Percentiles rank a stretch among this genome's conserved stretches.
Evolutionary conservation across 2,888 invertebrate species (phyloP).

Genomic region (Tricholauxania praeusta): DNA sequence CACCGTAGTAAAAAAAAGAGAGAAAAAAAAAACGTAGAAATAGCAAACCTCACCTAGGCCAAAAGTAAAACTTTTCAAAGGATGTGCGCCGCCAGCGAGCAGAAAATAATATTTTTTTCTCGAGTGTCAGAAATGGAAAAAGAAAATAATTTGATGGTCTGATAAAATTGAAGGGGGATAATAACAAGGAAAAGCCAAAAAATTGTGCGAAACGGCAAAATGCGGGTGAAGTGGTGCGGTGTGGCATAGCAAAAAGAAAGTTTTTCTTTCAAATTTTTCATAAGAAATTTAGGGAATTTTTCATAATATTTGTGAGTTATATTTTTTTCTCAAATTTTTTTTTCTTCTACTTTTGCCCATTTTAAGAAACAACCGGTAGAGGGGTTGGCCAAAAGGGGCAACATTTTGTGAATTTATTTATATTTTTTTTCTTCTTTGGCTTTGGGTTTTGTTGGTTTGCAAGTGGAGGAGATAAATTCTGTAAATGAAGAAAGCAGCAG

Average conservation of each 20-base stretch:
- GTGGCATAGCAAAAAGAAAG: constrained; percentile 13
- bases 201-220: constrained; percentile 27
- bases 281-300: constrained; percentile 36
- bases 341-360: constrained; percentile 38
- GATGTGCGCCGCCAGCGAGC: constrained; percentile 55
- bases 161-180: constrained; percentile 58
- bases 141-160: constrained; percentile 68
- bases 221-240: constrained; percentile 18
- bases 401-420: background rate
- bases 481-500: background rate
- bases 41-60: constrained; percentile 7
- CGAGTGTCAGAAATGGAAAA: constrained; percentile 68
- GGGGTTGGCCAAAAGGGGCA: constrained; percentile 15
- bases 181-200: constrained; percentile 52
- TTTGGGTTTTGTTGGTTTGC: constrained; percentile 9
- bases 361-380: constrained; percentile 37
- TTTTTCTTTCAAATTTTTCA: constrained; percentile 36
- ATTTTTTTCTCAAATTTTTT: constrained; percentile 6
- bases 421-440: background rate
- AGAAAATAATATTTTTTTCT: constrained; percentile 66
- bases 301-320: constrained; percentile 38
- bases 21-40: background rate
- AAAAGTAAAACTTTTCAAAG: constrained; percentile 46
- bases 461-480: background rate
- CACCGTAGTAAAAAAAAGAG: background rate